Conservation (phyloP, 2,797 vertebrate genomes). For the Danio aesculapii region DNA sequence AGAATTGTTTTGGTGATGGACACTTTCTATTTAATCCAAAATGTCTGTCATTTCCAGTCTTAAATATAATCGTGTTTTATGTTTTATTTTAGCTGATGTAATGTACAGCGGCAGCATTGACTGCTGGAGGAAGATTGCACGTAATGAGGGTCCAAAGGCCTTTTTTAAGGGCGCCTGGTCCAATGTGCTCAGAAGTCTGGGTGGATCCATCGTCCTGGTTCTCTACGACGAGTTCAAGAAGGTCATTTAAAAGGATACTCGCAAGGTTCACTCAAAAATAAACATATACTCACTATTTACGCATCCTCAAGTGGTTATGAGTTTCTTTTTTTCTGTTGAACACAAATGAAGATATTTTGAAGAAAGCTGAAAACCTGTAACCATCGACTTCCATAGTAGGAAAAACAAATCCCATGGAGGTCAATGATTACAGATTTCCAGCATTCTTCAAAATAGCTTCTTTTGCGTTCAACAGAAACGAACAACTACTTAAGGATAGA, state of each 20-base stretch:
- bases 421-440: no score
- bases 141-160: conserved; percentile 88
- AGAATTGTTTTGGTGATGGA: no score
- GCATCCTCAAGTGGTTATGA: no score
- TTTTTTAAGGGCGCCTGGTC: conserved; percentile 98
- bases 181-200: conserved; percentile 94
- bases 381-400: no score
- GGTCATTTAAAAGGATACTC: conserved; percentile 67
- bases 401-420: no score
- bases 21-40: background rate
- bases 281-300: conserved; percentile 63
- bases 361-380: no score
- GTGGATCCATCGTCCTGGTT: conserved; percentile 93
- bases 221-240: conserved; percentile 97
- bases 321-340: no score
- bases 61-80: background rate
- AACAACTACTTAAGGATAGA: no score
- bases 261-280: conserved; percentile 66
- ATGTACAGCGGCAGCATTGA: conserved; percentile 93
- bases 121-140: conserved; percentile 94
- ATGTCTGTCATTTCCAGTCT: background rate
- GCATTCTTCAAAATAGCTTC: no score
- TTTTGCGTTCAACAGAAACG: no score
- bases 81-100: conserved; percentile 77
- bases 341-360: no score